A percentile compares a stretch with the other conserved stretches of the same genome.
phyloP scores from a whole-genome alignment of 1,140 invertebrate species.

The Papilio dardanus region DNA sequence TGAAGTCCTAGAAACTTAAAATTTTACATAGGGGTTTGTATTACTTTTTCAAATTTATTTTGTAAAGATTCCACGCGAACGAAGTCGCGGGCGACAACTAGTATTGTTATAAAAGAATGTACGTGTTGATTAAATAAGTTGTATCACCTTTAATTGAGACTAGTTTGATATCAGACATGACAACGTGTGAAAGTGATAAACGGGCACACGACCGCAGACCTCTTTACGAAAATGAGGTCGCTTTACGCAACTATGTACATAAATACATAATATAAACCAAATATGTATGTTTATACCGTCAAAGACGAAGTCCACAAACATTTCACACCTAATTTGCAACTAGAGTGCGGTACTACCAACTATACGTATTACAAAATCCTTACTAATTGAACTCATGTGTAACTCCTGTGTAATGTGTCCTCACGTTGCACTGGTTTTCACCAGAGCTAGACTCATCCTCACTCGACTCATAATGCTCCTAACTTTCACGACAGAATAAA shows the following conservation, averaged over 20 bases:
- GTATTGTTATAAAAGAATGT: not conserved
- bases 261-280: slow-evolving; percentile 14
- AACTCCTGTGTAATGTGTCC: too few relatives aligned
- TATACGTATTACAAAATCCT: not conserved
- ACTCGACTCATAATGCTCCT: too few relatives aligned
- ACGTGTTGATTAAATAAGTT: not conserved
- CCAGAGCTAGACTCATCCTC: too few relatives aligned
- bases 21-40: too few relatives aligned
- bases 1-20: too few relatives aligned
- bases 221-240: slow-evolving; percentile 35
- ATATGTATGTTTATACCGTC: not conserved
- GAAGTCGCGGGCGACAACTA: too few relatives aligned
- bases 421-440: too few relatives aligned
- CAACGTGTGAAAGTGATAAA: slow-evolving; percentile 26
- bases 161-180: not conserved
- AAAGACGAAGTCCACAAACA: not conserved
- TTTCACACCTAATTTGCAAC: not conserved
- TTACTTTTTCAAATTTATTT: too few relatives aligned
- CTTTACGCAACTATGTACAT: slow-evolving; percentile 34
- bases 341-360: not conserved
- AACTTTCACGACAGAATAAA: too few relatives aligned
- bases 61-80: too few relatives aligned
- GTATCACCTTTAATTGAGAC: not conserved
- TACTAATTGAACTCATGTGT: not conserved
- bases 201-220: slow-evolving; percentile 37